Percentiles rank a stretch among this genome's conserved stretches.
phyloP scores from a whole-genome alignment of 2,797 vertebrate species.

The Cossypha heuglini region DNA sequence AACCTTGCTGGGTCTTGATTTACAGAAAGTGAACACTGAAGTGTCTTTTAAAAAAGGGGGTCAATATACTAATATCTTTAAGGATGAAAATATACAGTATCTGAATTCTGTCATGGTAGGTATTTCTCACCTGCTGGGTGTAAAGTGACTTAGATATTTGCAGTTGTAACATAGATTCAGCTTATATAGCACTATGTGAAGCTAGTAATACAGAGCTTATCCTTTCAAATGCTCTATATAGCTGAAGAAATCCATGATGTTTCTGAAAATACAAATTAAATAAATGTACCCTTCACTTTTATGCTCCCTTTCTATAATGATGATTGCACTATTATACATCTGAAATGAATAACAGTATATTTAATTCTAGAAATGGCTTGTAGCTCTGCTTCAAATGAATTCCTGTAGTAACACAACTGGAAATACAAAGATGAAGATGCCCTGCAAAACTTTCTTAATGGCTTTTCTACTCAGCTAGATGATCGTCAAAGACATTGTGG shows the following conservation, averaged over 20 bases:
- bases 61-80: background rate
- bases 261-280: conserved; percentile 10
- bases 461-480: background rate
- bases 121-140: background rate
- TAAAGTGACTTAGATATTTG: background rate
- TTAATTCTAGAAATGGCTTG: background rate
- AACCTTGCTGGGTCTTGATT: background rate
- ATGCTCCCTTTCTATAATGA: background rate
- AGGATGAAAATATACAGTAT: background rate
- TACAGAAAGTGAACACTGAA: background rate
- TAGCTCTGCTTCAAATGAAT: background rate
- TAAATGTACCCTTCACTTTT: background rate
- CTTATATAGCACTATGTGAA: background rate
- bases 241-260: background rate
- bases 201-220: background rate
- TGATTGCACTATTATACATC: background rate
- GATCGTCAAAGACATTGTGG: background rate
- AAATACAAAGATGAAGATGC: background rate
- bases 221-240: background rate
- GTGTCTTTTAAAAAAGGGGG: background rate
- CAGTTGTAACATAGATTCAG: background rate
- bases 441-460: background rate
- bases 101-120: background rate
- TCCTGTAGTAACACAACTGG: background rate
- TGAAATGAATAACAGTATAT: background rate